Evolutionary conservation across 2,113 vertebrate genomes (phyloP), one percentile per base, ranked within the genome.

Genomic region (Notothenia coriiceps): DNA sequence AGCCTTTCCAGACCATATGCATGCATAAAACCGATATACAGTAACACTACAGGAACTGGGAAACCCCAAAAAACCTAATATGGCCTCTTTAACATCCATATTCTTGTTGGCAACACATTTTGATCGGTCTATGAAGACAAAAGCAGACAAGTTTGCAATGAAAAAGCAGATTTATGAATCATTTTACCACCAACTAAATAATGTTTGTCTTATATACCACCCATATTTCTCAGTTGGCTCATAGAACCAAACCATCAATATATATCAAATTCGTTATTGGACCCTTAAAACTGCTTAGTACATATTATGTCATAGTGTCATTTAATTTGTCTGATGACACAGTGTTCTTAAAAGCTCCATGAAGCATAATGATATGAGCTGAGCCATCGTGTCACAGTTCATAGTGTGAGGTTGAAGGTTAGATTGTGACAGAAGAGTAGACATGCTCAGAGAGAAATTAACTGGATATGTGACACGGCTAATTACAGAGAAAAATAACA

Each of bases 401-500:
- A 8, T 43, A 17, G 20, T 33, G 1, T 20, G 13, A 11, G 69
- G 44, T 43, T 59, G 52, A 65, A 72, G 52, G 67, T 64, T 52
- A 14, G 67, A 54, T 55, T 6, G 22, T 20, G 47, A 62, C 74
- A 50, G 62, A 47, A 2, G 18, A 43, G 46, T 25, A 60, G 60
- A 60, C 54, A 15, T 25, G 40, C 60, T 63, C 55, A 35, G 40
- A 22, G 78, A 68, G 20, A 18, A 6, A 35, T 14, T 18, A 70
- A 43, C 33, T 50, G 64, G 50, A 70, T 65, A 10, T 29, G 43
- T 60, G 44, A 57, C 22, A n/a, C 0, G 11, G 25, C 35, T 40
- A 67, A 40, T 77, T 72, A 77, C 54, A 20, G 61, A 65, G 60
- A 35, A 59, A 60, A 46, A 52, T 11, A 78, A 75, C 59, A 54